Evolutionary conservation across 2,113 vertebrate species (phyloP).

Genomic region (Ptychochromis oligacanthus): DNA sequence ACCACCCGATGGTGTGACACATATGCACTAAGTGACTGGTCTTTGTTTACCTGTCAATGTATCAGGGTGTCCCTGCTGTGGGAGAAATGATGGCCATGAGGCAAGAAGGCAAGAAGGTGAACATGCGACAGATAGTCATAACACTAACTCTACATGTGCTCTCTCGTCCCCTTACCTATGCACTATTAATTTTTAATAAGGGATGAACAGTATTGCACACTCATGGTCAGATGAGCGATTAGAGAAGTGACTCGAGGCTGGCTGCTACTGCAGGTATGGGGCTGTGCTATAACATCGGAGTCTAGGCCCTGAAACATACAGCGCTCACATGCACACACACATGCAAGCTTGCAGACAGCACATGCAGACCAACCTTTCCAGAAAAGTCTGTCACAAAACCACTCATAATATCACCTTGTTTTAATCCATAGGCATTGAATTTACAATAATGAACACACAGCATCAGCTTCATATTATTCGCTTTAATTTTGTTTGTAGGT

Average conservation of each 20-base stretch:
- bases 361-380: conserved; percentile 26
- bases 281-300: conserved; percentile 34
- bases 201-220: conserved; percentile 75
- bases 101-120: conserved; percentile 54
- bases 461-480: conserved; percentile 59
- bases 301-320: conserved; percentile 39
- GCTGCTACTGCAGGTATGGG: conserved; percentile 37
- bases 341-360: conserved; percentile 13
- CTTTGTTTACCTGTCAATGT: conserved; percentile 74
- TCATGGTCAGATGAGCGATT: conserved; percentile 55
- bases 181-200: conserved; percentile 77
- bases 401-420: conserved; percentile 49
- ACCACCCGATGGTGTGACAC: conserved; percentile 71
- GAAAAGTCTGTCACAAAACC: conserved; percentile 43
- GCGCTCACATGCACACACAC: conserved; percentile 19
- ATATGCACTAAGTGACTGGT: conserved; percentile 78
- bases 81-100: conserved; percentile 62
- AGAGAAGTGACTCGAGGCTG: conserved; percentile 35
- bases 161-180: conserved; percentile 79
- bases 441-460: conserved; percentile 46
- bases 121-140: conserved; percentile 65
- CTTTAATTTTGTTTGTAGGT: conserved; percentile 64
- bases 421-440: conserved; percentile 10
- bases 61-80: conserved; percentile 61
- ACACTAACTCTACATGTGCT: conserved; percentile 76